Conservation (phyloP, 1,140 invertebrate genomes). For the Atta cephalotes region DNA sequence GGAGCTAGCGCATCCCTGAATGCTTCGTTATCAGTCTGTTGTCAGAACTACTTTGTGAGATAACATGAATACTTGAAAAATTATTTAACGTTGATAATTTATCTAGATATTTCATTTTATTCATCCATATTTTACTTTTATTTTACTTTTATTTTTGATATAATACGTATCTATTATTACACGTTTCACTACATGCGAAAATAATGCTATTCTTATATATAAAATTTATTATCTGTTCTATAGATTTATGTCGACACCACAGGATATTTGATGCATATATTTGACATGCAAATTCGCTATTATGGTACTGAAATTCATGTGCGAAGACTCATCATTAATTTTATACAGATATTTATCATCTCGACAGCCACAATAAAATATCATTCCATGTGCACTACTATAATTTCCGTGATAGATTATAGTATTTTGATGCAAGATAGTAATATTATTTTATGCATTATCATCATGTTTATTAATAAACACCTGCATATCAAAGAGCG, state of each 20-base stretch:
- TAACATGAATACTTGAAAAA: constrained; percentile 20
- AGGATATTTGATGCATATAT: constrained; percentile 16
- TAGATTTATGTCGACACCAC: constrained; percentile 7
- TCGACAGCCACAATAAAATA: constrained; percentile 44
- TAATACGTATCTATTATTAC: background rate
- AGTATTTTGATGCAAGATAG: background rate
- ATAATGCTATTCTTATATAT: constrained; percentile 11
- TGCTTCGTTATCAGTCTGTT: constrained; percentile 7
- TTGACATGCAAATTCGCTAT: constrained; percentile 27
- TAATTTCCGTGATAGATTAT: constrained; percentile 38
- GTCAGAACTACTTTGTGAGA: background rate
- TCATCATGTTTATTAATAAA: background rate
- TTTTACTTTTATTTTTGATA: background rate
- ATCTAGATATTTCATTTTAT: background rate
- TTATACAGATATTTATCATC: constrained; percentile 24
- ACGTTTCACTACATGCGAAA: background rate
- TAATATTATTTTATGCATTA: constrained; percentile 1
- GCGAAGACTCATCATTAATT: constrained; percentile 48
- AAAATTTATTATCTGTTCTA: constrained; percentile 8
- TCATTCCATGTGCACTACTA: background rate
- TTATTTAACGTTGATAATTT: background rate
- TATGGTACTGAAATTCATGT: background rate
- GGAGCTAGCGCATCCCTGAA: background rate
- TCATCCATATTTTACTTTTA: background rate
- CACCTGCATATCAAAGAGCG: background rate